phyloP scores from a whole-genome alignment of 2,888 invertebrate species.

The Diadegma fenestrale region DNA sequence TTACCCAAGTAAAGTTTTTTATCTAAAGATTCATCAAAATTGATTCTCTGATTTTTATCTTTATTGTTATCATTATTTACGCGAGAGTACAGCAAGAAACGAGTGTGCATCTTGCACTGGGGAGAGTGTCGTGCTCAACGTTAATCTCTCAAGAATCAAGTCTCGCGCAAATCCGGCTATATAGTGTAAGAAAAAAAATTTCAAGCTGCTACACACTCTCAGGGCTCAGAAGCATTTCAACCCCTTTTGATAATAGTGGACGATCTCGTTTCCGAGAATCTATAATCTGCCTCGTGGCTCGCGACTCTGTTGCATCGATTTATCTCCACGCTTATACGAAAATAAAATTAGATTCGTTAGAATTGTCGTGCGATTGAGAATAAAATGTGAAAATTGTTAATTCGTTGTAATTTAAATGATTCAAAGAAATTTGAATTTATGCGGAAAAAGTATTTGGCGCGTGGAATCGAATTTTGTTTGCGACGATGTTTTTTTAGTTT shows the following conservation, averaged over 20 bases:
- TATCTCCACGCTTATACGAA: not conserved
- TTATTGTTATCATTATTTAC: constrained; percentile 27
- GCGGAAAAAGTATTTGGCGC: not conserved
- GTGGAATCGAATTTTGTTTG: not conserved
- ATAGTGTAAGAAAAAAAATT: constrained; percentile 24
- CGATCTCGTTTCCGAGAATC: constrained; percentile 65
- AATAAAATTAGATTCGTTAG: constrained; percentile 17
- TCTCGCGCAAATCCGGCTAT: constrained; percentile 54
- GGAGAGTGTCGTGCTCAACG: constrained; percentile 52
- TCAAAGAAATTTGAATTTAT: not conserved
- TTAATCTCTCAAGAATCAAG: constrained; percentile 63
- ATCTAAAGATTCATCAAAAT: not conserved
- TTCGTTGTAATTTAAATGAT: not conserved
- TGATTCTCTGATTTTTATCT: not conserved
- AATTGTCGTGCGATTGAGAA: not conserved
- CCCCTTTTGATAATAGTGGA: constrained; percentile 58
- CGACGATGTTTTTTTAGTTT: not conserved
- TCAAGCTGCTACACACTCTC: constrained; percentile 25
- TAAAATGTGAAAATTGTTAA: not conserved
- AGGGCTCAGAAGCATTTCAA: constrained; percentile 44
- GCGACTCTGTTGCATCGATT: constrained; percentile 34
- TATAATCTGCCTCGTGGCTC: constrained; percentile 54
- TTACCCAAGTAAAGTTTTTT: no score
- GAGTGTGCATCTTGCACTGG: constrained; percentile 27
- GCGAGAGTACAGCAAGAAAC: not conserved